Base-by-base conservation (phyloP, 2,888 invertebrate species). In the Noctua janthe region DNA sequence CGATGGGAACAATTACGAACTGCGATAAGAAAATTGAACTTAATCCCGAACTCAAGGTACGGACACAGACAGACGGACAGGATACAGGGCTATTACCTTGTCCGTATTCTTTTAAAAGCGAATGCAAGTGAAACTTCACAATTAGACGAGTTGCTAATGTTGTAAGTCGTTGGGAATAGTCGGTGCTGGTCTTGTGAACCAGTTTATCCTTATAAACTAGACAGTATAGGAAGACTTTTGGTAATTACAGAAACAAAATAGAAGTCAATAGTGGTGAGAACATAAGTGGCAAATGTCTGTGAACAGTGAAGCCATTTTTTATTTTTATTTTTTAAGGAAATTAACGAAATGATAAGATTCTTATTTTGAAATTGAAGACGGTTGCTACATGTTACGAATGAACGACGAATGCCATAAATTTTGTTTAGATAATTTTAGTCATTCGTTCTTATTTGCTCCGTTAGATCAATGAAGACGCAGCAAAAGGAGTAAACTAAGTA, bases 51-150 rank as follows among this genome's bases (percentile, higher is more conserved):
- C 29, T 23, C 17, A 43, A 70, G 7, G 62, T 81, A 88, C 87
- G 69, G 86, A 88, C 88, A 89, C 92, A 92, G 92, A 93, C 94
- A 83, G 92, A 91, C 94, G 73, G 92, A 90, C 95, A 94, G 96
- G 95, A 95, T 95, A 92, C 91, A 84, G 90, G 90, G 94, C 94
- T 96, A 96, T 96, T 95, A 96, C 93, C 85, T 93, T 95, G 96
- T 96, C 96, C 81, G 88, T 91, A 88, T 92, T 87, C 91, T 90
- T 88, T 87, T 87, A 87, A 88, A 47, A 69, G 47, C n/a, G 69
- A 69, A 88, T 86, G 93, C 92, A 95, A 95, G 94, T 90, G 86
- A 91, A 92, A 90, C 78, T 87, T 91, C 76, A 80, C 90, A 92
- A 92, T 92, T 91, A 91, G 90, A 89, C 56, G 82, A 85, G 64